Base-by-base conservation (phyloP, 2,113 vertebrate species). In the Nibea coibor region DNA sequence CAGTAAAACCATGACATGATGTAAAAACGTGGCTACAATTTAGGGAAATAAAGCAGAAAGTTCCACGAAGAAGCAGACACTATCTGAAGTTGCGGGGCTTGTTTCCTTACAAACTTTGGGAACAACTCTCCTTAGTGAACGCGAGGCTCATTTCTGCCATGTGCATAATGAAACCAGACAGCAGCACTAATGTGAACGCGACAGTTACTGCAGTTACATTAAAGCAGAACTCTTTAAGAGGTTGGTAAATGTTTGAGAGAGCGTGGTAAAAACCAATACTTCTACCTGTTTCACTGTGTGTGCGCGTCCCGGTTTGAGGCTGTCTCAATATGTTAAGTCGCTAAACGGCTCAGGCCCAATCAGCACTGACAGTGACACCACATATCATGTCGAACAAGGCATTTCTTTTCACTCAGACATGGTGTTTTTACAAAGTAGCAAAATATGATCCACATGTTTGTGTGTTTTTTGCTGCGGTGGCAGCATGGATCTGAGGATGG, bases 131-230 rank as follows among this genome's bases (percentile, higher is more conserved):
- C 64, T 54, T 35, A 53, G 45, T 53, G 76, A 70, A 51, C 6
- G 48, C 28, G 51, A 39, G 22, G 35, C 80, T 54, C 15, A 39
- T 82, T 72, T 56, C 45, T 63, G 39, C 48, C 71, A n/a, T 72
- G 72, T 72, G 69, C 66, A 47, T 83, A 88, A 85, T 83, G 87
- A 84, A 84, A 88, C 26, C 78, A 80, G 83, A 83, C 87, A 81
- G 79, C 86, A 78, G 86, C 81, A 53, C 81, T 84, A 84, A 90
- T 86, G 78, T 66, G 61, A 72, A 65, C 14, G 2, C 10, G 24
- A 64, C 73, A 72, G 61, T 78, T 75, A 65, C 80, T 59, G 77
- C 76, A 50, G 42, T 70, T 75, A 70, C 81, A 87, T 65, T 85
- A 57, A 74, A 62, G 84, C 69, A 68, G 59, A 80, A 63, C 85